Evolutionary conservation across 2,888 invertebrate species (phyloP), one percentile per base, ranked within the genome.

Genomic region (Eudasyphora cyanicolor): DNA sequence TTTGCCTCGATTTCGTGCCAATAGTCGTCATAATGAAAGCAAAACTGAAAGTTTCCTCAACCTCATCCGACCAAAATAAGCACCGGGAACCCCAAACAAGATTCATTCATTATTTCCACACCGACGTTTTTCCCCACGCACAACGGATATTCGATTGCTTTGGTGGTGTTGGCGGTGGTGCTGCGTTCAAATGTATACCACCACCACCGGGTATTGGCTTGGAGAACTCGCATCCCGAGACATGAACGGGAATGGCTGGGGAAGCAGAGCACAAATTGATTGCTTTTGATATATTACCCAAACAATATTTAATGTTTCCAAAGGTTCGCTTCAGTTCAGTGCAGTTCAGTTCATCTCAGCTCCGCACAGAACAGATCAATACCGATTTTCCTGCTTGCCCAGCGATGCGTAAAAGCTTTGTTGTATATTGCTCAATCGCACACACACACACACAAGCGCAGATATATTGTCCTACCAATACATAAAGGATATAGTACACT

Each of bases 211-310:
- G 17, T 51, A 71, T 71, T 70, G 27, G 29, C 32, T 27, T 21
- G 51, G 24, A 57, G 57, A 27, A 27, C 14, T 8, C 27, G 14
- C 60, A n/a, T 60, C 60, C 60, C n/a, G 29, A 12, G 27, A 27
- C 27, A 27, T 1, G 4, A 29, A 60, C 29, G 14, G 45, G 45
- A 54, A 24, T 21, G n/a, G n/a, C n/a, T 8, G 32, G 42, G 67
- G 67, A 67, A 42, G 29, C n/a, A n/a, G n/a, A n/a, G n/a, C n/a
- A 35, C 49, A 71, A 81, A 81, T 76, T 76, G 67, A 73, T 76
- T 73, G 45, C 57, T 73, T 57, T 57, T n/a, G 67, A 49, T 67
- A 71, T 35, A 67, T 54, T 27, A 27, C 45, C 38, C 67, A 49
- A 73, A 69, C 57, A 73, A 73, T 67, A 57, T 81, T 64, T 60